Percentiles rank a stretch among this genome's conserved stretches.
These are phyloP conservation scores for Ruditapes philippinarum DNA, from an alignment of 1,140 invertebrate species.

Conservation along the genomic window DNA sequence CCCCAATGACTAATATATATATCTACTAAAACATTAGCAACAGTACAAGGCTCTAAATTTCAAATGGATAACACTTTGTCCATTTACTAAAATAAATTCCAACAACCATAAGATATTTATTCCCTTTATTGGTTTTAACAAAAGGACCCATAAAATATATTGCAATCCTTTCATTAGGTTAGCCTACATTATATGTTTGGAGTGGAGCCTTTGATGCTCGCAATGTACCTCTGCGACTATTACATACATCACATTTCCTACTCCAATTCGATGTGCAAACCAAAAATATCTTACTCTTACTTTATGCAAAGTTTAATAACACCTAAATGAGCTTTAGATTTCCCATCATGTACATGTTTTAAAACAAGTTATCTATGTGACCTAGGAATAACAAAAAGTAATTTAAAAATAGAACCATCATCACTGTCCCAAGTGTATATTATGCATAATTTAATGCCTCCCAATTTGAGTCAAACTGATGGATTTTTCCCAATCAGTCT, in stretches of 20 bases:
- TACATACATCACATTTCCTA: too few species aligned
- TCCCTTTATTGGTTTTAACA: background rate
- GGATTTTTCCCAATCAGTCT: too few species aligned
- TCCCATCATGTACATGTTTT: slow-evolving; percentile 61
- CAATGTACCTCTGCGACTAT: too few species aligned
- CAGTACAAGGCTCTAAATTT: slow-evolving; percentile 72
- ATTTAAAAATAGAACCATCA: too few species aligned
- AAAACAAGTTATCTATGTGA: slow-evolving; percentile 37
- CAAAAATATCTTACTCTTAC: background rate
- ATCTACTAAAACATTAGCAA: slow-evolving; percentile 81
- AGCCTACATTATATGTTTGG: slow-evolving; percentile 57
- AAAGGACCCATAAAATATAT: slow-evolving; percentile 61
- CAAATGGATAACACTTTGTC: too few species aligned
- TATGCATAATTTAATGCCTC: too few species aligned
- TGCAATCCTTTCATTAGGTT: slow-evolving; percentile 46
- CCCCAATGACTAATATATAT: slow-evolving; percentile 82
- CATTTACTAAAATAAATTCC: slow-evolving; percentile 76
- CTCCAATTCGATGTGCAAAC: background rate
- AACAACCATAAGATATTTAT: slow-evolving; percentile 75
- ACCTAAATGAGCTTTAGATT: too few species aligned
- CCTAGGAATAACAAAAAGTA: slow-evolving; percentile 48
- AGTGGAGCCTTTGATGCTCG: too few species aligned
- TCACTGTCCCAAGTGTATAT: too few species aligned
- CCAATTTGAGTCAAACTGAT: too few species aligned
- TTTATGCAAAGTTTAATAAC: background rate